Base-by-base conservation (phyloP, 2,797 vertebrate genomes). In the Chaunax sp. region DNA sequence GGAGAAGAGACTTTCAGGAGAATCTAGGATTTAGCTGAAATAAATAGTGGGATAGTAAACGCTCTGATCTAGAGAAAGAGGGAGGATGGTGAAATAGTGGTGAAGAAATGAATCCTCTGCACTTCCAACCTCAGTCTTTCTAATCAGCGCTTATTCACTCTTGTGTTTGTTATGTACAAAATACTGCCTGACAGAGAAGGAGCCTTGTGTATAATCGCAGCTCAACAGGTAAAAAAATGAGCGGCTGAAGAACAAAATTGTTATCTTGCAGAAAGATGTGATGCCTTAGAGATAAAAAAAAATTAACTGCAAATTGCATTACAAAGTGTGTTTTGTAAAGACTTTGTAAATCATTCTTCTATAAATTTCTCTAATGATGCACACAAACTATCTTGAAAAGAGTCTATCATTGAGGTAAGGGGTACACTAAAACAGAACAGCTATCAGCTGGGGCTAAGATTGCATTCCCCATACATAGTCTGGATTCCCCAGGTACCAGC, bases 401-500 rank as follows among this genome's bases (percentile, higher is more conserved):
- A 30, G 44, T 58, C 55, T 46, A 43, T 57, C 23, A 54, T 72
- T 69, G 62, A 64, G 11, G n/a, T 15, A 64, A 61, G 3, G 38
- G 9, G 14, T 40, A 30, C n/a, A n/a, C 64, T 69, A 41, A 75
- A 73, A 44, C 25, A 38, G 64, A 52, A 44, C 2, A 12, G 18
- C 58, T 78, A 88, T 91, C 81, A 82, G 77, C 69, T 59, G 66
- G 10, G 40, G 64, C 65, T 77, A 69, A 84, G 77, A 89, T 87
- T 86, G 78, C 72, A 83, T 87, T 79, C 79, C 72, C 64, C 63
- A 72, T 45, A 75, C 78, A 89, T 82, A 90, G 82, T 72, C 71
- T 83, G 70, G 78, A 90, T 90, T 87, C 85, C 78, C 66, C 85
- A 89, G 87, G 89, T 89, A 87, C 73, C 74, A 45, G 69, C 44